Percentiles rank a stretch among this genome's conserved stretches.
phyloP scores from a whole-genome alignment of 2,888 invertebrate genomes.

The Punctoribates punctum region DNA sequence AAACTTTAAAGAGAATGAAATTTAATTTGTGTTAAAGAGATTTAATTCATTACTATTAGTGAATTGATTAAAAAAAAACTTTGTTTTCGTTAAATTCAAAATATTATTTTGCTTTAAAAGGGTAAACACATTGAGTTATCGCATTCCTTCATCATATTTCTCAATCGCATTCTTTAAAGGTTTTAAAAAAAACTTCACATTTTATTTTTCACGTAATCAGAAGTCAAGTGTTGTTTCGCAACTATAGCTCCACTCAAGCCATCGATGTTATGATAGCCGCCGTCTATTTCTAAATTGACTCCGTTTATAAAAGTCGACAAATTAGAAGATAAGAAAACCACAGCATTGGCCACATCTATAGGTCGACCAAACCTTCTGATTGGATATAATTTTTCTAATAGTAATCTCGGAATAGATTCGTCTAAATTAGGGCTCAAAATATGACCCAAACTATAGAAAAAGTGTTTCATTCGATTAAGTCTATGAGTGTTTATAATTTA shows the following conservation, averaged over 20 bases:
- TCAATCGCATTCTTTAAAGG: too few relatives aligned
- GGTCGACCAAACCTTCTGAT: neutral
- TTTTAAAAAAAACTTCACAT: too few relatives aligned
- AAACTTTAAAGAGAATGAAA: too few relatives aligned
- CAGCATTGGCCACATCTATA: conserved; percentile 6
- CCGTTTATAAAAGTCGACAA: neutral
- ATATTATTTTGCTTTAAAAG: too few relatives aligned
- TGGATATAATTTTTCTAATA: neutral
- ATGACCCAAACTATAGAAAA: neutral
- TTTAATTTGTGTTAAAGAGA: too few relatives aligned
- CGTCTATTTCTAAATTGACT: neutral
- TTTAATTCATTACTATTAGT: too few relatives aligned
- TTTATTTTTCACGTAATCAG: neutral
- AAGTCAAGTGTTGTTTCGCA: conserved; percentile 6
- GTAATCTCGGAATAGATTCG: neutral
- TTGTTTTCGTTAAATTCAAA: too few relatives aligned
- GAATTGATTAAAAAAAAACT: too few relatives aligned
- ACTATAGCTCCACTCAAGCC: neutral
- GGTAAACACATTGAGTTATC: too few relatives aligned
- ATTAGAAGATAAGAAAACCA: neutral
- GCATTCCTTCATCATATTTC: too few relatives aligned
- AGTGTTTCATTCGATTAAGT: neutral
- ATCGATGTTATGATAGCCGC: neutral
- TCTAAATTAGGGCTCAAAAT: neutral
- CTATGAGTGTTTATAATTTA: neutral